Conservation (phyloP, 2,888 invertebrate genomes). For the Slavum lentiscoides region DNA sequence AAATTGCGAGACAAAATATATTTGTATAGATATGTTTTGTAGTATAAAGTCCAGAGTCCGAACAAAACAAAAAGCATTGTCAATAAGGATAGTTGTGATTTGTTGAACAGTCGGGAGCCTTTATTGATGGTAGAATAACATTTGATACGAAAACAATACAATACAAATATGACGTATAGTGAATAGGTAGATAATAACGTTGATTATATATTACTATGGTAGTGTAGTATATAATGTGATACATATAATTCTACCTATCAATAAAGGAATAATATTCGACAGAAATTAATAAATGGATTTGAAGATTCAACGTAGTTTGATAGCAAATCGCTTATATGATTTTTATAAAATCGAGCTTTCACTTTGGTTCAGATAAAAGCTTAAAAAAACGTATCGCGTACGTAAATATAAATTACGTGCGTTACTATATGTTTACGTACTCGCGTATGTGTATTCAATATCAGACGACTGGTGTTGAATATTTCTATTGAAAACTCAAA, state of each 20-base stretch:
- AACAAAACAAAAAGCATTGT: slow-evolving; percentile 10
- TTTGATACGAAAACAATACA: neutral
- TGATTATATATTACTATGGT: too few relatives aligned
- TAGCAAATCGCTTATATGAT: neutral
- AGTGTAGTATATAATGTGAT: neutral
- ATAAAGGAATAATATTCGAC: neutral
- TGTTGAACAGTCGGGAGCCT: slow-evolving; percentile 8
- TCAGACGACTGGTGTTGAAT: neutral
- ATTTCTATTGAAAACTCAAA: neutral
- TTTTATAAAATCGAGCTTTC: neutral
- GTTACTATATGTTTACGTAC: neutral
- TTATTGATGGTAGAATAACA: slow-evolving; percentile 14
- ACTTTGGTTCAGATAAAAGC: neutral
- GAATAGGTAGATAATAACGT: too few relatives aligned
- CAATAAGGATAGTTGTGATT: slow-evolving; percentile 15
- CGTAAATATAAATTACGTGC: neutral
- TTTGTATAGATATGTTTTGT: neutral
- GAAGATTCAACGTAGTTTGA: neutral
- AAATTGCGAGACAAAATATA: neutral
- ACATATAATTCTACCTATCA: neutral
- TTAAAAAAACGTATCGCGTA: neutral
- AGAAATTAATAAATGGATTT: neutral
- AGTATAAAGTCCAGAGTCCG: neutral
- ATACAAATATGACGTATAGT: slow-evolving; percentile 1
- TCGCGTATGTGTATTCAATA: neutral